Evolutionary conservation across 2,888 invertebrate genomes (phyloP), one percentile per base, ranked within the genome.

Genomic region (Pemphredon lugubris): DNA sequence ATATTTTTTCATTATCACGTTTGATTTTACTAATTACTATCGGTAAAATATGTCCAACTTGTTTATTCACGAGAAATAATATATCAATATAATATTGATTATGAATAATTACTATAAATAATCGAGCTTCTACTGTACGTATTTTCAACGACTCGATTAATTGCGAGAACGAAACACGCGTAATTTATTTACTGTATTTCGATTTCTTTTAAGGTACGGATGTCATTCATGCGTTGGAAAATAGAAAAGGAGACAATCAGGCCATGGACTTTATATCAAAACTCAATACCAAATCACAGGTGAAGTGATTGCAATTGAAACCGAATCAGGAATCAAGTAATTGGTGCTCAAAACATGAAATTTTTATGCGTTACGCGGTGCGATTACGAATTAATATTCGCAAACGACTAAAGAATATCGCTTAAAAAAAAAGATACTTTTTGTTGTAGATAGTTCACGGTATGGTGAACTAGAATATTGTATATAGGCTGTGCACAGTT

Each of bases 231-330:
- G 96, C 96, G 0, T 89, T 98, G 75, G 96, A 96, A 87, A 93
- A 94, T 58, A 92, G 97, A 53, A 95, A 94, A 89, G 96, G 96
- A 72, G 98, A 98, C 90, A 96, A 94, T 88, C 93, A 94, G 90
- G 97, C 98, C 16, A 93, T 94, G 87, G 97, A 97, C 77, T 98
- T 98, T 90, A 91, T 97, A 37, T 96, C 96, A 88, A 95, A 94
- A 88, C 92, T 95, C 75, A 94, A 67, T 32, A 64, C 53, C 9
- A 81, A 79, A 23, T 40, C 61, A 11, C 71, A 74, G 32, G 20
- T 57, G 16, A 81, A 81, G 64, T 79, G 55, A 69, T 66, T 14
- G 11, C 42, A 11, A 21, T 9, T 23, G 13, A 2, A 16, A 5
- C 16, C 40, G 40, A 40, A 5, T 23, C 30, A 2, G 14, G 6